phyloP scores from a whole-genome alignment of 2,888 invertebrate genomes.

The Thymelicus sylvestris region DNA sequence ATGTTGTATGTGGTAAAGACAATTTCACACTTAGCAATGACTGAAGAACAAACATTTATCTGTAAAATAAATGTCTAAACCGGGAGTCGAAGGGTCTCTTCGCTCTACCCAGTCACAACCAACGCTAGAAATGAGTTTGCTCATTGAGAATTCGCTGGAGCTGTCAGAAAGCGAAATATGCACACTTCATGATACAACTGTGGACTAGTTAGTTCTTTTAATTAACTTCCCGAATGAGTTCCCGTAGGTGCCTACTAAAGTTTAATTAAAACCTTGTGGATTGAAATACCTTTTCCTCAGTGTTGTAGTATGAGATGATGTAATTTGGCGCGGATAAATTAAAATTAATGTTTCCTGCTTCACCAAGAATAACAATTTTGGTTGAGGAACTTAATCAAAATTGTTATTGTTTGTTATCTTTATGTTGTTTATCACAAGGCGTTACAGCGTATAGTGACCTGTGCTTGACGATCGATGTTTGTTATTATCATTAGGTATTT shows the following conservation, averaged over 20 bases:
- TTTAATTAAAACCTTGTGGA: slow-evolving; percentile 70
- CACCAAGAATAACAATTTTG: background rate
- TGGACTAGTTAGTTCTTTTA: slow-evolving; percentile 31
- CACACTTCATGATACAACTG: slow-evolving; percentile 30
- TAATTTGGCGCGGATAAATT: slow-evolving; percentile 30
- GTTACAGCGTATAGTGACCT: too few species aligned
- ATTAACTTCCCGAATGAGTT: slow-evolving; percentile 38
- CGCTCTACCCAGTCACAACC: too few species aligned
- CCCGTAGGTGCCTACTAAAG: slow-evolving; percentile 41
- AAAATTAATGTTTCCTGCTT: slow-evolving; percentile 14
- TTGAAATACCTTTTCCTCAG: slow-evolving; percentile 63
- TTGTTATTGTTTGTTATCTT: too few species aligned
- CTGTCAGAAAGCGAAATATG: slow-evolving; percentile 17
- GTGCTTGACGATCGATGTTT: too few species aligned
- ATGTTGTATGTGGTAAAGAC: too few species aligned
- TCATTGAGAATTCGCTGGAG: background rate
- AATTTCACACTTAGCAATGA: too few species aligned
- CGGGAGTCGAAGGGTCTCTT: too few species aligned
- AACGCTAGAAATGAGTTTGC: background rate
- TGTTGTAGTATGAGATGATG: slow-evolving; percentile 23
- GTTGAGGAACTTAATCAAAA: too few species aligned
- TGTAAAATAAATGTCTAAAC: too few species aligned
- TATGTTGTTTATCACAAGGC: too few species aligned
- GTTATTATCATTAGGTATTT: too few species aligned
- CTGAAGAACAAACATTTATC: too few species aligned